A percentile compares a stretch with the other conserved stretches of the same genome.
Conservation (phyloP, 2,888 invertebrate genomes). For the Fissipunctia ypsillon region DNA sequence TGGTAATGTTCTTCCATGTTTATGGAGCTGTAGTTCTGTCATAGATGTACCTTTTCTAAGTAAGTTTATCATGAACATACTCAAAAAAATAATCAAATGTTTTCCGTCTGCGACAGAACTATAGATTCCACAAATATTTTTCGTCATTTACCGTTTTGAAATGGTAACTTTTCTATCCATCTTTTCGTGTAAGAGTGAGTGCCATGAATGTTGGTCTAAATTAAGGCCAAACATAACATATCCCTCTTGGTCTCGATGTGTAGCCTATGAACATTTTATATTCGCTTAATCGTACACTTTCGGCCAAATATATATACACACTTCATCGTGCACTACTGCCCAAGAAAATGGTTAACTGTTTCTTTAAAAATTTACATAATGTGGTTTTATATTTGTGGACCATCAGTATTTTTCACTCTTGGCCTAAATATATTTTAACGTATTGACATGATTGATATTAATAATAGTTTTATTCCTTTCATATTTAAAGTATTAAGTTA, state of each 20-base stretch:
- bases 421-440: conserved; percentile 63
- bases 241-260: conserved; percentile 51
- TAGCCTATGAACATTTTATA: conserved; percentile 60
- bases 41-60: neutral
- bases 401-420: conserved; percentile 57
- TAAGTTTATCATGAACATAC: no score
- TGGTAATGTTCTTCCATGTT: conserved; percentile 42
- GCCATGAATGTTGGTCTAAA: conserved; percentile 58
- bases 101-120: conserved; percentile 29
- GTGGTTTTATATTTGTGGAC: conserved; percentile 35
- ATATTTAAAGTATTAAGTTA: conserved; percentile 62
- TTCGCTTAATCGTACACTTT: conserved; percentile 57
- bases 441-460: conserved; percentile 61
- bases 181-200: conserved; percentile 55
- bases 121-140: neutral
- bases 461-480: conserved; percentile 50
- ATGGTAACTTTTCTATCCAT: conserved; percentile 37
- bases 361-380: conserved; percentile 2
- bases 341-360: conserved; percentile 39
- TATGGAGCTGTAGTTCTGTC: conserved; percentile 22
- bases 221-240: conserved; percentile 56
- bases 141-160: conserved; percentile 17
- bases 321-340: conserved; percentile 50
- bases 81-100: neutral
- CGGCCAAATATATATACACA: conserved; percentile 51